These are phyloP conservation scores for Coelogynopora nodosa DNA, from an alignment of 2,888 invertebrate genomes.

Conservation along the genomic window DNA sequence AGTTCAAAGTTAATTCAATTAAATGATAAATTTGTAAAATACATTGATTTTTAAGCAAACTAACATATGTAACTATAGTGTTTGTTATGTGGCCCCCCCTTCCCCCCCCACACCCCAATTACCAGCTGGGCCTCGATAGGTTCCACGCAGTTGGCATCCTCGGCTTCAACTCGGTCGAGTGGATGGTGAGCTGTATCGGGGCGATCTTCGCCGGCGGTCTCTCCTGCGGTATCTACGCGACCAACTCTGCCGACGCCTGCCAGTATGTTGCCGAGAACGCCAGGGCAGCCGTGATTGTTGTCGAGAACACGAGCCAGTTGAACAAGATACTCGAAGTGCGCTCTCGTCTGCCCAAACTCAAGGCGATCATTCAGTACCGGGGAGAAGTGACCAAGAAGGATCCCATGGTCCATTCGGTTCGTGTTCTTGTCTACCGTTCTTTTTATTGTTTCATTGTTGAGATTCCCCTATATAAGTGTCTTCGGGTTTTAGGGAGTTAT, in stretches of 20 bases:
- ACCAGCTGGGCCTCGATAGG: constrained; percentile 75
- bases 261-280: constrained; percentile 72
- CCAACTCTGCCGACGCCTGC: constrained; percentile 78
- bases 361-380: constrained; percentile 68
- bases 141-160: constrained; percentile 79
- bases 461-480: no score
- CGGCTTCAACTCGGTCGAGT: constrained; percentile 85
- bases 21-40: not conserved
- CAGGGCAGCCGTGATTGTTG: constrained; percentile 75
- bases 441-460: no score
- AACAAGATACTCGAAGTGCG: constrained; percentile 73
- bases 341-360: constrained; percentile 70
- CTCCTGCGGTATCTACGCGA: constrained; percentile 80
- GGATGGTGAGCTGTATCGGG: constrained; percentile 80
- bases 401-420: not conserved
- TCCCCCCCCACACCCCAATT: no score
- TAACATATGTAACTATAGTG: no score
- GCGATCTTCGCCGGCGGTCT: constrained; percentile 84
- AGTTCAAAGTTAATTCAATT: not conserved
- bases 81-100: no score
- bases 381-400: constrained; percentile 58
- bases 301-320: constrained; percentile 77
- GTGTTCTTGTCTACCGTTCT: no score
- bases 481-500: no score
- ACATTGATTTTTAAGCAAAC: not conserved